Percentiles rank a stretch among this genome's conserved stretches.
Evolutionary conservation across 2,888 invertebrate genomes (phyloP).

Genomic region (Drosophila glabriapex): DNA sequence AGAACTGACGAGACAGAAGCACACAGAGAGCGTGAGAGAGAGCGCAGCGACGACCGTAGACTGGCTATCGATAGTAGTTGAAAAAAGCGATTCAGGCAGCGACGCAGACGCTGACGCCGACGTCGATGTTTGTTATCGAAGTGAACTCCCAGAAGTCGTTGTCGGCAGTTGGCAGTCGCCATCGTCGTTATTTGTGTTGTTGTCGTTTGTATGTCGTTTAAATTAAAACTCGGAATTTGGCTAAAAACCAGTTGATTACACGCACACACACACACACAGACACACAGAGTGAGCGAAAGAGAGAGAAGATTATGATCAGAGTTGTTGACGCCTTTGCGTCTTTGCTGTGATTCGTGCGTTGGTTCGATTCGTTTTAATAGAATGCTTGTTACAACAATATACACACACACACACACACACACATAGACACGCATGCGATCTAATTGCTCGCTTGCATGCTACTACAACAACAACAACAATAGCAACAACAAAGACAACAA

Average conservation of each 20-base stretch:
- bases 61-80: constrained; percentile 72
- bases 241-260: constrained; percentile 75
- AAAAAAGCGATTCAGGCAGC: not conserved
- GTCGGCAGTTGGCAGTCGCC: constrained; percentile 21
- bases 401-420: constrained; percentile 18
- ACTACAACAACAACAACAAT: constrained; percentile 34
- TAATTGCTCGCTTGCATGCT: constrained; percentile 72
- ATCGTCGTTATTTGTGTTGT: constrained; percentile 33
- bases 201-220: constrained; percentile 58
- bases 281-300: not conserved
- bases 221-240: constrained; percentile 78
- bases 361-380: constrained; percentile 64
- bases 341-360: constrained; percentile 75
- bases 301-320: constrained; percentile 12
- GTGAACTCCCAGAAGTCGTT: constrained; percentile 48
- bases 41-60: constrained; percentile 36
- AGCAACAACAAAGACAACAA: constrained; percentile 10
- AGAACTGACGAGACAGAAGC: constrained; percentile 47
- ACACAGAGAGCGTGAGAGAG: constrained; percentile 32
- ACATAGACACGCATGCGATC: constrained; percentile 39
- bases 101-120: constrained; percentile 4
- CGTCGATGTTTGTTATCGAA: constrained; percentile 59
- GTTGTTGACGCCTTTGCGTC: constrained; percentile 62
- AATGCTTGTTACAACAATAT: constrained; percentile 52
- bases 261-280: constrained; percentile 38